Evolutionary conservation across 92 coral and sea anemone species (phyloP), one percentile per base, ranked within the genome.

Genomic region (Diadumene lineata): DNA sequence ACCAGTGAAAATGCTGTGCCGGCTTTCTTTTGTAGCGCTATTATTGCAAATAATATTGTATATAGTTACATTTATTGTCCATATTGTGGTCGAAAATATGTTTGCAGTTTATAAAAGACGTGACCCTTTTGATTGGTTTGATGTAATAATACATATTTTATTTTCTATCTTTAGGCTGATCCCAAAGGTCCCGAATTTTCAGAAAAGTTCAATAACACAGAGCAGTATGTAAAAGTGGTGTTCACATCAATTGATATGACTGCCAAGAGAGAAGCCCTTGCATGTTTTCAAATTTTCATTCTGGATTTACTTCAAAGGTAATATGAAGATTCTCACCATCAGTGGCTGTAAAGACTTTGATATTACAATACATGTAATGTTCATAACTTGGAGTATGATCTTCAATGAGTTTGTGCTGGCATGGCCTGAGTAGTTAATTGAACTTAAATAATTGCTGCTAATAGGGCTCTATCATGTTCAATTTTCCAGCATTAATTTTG

Each of bases 261-360:
- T 28, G 92, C 97, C 25, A 83, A 90, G 63, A 93, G 87, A 44
- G 98, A 94, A 76, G 97, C 97, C 44, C 85, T 94, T 7, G 92
- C 93, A 30, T 79, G 89, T 55, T 94, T 94, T 82, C 81, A 91
- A 71, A 69, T 83, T 55, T 91, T 94, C 66, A 81, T 94, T 30
- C 80, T 94, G 68, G 89, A 67, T 48, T 78, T 94, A 0, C 82
- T 94, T 58, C 82, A 91, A 65, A 88, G 98, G 98, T 94, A 26
- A 0, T 38, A n/a, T n/a, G n/a, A n/a, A n/a, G n/a, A 55, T 10
- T 0, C 7, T 62, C n/a, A 27, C 6, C 6, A 53, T 3, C 2
- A 16, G 10, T 53, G 10, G n/a, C n/a, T n/a, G n/a, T n/a, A n/a
- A n/a, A n/a, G n/a, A 2, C 18, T 53, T 53, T 53, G 6, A 9